phyloP scores from a whole-genome alignment of 2,113 vertebrate species.

The Choloepus hoffmanni region DNA sequence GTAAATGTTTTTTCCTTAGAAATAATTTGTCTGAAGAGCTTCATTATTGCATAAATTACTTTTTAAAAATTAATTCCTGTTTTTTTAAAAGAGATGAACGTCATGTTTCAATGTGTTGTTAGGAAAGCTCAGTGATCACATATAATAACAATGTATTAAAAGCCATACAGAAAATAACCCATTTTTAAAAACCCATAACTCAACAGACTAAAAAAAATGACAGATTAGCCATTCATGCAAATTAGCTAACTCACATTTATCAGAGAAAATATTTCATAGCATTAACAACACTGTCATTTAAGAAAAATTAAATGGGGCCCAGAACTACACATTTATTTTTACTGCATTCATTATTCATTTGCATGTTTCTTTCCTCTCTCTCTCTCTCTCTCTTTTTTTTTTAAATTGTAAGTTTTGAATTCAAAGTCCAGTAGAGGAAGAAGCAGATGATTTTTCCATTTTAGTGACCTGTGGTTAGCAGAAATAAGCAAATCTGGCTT shows the following conservation, averaged over 20 bases:
- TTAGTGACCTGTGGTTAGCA: slow-evolving; percentile 75
- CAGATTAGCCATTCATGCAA: slow-evolving; percentile 81
- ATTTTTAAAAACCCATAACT: slow-evolving; percentile 79
- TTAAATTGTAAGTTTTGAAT: slow-evolving; percentile 70
- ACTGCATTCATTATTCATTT: slow-evolving; percentile 77
- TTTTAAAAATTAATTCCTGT: slow-evolving; percentile 76
- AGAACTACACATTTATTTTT: slow-evolving; percentile 80
- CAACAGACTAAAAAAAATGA: slow-evolving; percentile 79
- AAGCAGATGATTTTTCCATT: slow-evolving; percentile 79
- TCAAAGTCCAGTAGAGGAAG: slow-evolving; percentile 76
- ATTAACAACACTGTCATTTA: slow-evolving; percentile 81
- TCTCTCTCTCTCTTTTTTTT: background rate
- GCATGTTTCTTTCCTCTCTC: slow-evolving; percentile 58
- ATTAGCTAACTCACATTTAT: slow-evolving; percentile 82
- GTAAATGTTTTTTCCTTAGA: slow-evolving; percentile 70
- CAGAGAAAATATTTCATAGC: slow-evolving; percentile 82
- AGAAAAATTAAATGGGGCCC: slow-evolving; percentile 80
- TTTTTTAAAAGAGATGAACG: slow-evolving; percentile 68
- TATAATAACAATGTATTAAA: slow-evolving; percentile 79
- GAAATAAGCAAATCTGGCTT: slow-evolving; percentile 82
- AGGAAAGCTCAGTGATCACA: slow-evolving; percentile 76
- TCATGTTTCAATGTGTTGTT: slow-evolving; percentile 64
- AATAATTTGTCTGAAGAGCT: slow-evolving; percentile 77
- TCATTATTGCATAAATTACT: slow-evolving; percentile 75
- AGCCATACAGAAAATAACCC: slow-evolving; percentile 68